Evolutionary conservation across 2,113 vertebrate species (phyloP).

Genomic region (Columbina picui): DNA sequence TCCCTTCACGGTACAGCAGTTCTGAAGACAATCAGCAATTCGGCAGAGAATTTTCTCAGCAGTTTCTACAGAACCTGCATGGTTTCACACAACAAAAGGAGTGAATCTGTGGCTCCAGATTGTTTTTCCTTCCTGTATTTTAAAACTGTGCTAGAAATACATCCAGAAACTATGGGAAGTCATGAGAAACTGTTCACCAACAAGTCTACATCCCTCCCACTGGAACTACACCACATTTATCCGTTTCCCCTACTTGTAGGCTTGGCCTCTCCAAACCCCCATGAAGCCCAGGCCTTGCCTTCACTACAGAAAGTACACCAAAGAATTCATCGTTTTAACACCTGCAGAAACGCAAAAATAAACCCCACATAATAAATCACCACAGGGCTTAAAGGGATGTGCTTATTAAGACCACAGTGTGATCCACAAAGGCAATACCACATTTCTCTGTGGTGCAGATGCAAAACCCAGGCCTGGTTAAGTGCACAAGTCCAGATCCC

Average conservation of each 20-base stretch:
- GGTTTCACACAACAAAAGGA: neutral
- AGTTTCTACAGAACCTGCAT: neutral
- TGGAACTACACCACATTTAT: no score
- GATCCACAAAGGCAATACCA: fast-evolving
- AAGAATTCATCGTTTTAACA: neutral
- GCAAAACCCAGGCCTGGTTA: fast-evolving
- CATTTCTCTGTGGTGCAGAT: fast-evolving
- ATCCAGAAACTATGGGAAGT: fast-evolving
- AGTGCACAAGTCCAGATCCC: fast-evolving
- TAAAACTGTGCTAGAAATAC: neutral
- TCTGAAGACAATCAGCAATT: fast-evolving
- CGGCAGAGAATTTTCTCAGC: fast-evolving
- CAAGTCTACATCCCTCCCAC: no score
- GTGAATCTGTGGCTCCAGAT: neutral
- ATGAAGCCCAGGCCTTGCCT: neutral
- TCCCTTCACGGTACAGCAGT: neutral
- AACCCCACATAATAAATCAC: fast-evolving
- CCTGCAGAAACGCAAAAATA: fast-evolving
- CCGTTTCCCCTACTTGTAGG: fast-evolving
- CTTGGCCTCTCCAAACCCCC: neutral
- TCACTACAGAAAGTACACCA: neutral
- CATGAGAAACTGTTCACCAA: neutral
- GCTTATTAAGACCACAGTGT: fast-evolving
- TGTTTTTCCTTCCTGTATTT: neutral
- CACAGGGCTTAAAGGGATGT: fast-evolving